Percentiles rank a stretch among this genome's conserved stretches.
Conservation (phyloP, 2,888 invertebrate species). For the Oligia latruncula region DNA sequence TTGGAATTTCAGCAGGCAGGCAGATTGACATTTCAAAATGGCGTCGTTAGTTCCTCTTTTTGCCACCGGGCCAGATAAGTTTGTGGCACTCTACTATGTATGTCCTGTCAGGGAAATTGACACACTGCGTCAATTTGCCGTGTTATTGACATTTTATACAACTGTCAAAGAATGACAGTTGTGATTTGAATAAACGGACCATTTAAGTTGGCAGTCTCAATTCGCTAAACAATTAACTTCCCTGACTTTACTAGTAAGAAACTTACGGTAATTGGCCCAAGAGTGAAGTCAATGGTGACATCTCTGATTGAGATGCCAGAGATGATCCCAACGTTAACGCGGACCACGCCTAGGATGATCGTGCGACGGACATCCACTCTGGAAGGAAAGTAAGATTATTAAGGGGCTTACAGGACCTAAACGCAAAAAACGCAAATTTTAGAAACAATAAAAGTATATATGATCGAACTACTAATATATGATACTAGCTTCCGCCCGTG, state of each 20-base stretch:
- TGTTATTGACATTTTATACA: neutral
- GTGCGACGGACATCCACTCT: slow-evolving; percentile 64
- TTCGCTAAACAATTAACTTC: neutral
- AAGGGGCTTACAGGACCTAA: too few relatives aligned
- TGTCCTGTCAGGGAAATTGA: neutral
- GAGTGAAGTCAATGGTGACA: slow-evolving; percentile 67
- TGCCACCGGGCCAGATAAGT: too few relatives aligned
- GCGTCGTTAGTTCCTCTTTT: too few relatives aligned
- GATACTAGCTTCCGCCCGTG: too few relatives aligned
- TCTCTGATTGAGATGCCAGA: slow-evolving; percentile 73
- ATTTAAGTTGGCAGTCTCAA: neutral
- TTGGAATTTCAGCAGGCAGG: too few relatives aligned
- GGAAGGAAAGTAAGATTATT: neutral
- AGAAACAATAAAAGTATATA: too few relatives aligned
- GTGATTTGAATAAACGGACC: neutral
- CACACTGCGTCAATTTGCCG: neutral
- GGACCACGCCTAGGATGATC: slow-evolving; percentile 66
- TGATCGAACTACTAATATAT: too few relatives aligned
- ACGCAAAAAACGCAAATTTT: too few relatives aligned
- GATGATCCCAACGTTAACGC: slow-evolving; percentile 72
- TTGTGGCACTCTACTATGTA: neutral
- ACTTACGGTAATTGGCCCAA: slow-evolving; percentile 74
- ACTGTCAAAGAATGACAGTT: neutral
- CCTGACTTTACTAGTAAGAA: neutral
- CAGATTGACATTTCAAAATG: too few relatives aligned